Evolutionary conservation across 2,888 invertebrate genomes (phyloP).

Genomic region (Sphinx pinastri): DNA sequence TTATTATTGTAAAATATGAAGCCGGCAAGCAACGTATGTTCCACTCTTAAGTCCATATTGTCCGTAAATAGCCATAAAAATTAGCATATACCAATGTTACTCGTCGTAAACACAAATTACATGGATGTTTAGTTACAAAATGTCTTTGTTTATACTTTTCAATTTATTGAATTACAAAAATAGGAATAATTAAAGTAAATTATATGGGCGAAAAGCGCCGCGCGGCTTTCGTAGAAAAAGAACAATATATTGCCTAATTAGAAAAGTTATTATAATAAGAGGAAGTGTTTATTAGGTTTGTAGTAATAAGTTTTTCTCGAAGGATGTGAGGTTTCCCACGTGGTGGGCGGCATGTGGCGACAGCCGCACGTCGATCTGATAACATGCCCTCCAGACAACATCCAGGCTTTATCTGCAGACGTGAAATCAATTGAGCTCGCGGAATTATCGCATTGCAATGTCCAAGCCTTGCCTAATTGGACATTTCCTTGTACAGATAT

Average conservation of each 20-base stretch:
- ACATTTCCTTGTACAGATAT: slow-evolving; percentile 59
- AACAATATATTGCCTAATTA: neutral
- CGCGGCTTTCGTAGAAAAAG: neutral
- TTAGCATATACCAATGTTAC: slow-evolving; percentile 80
- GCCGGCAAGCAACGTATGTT: slow-evolving; percentile 66
- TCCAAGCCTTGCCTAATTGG: slow-evolving; percentile 74
- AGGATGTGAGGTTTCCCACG: slow-evolving; percentile 58
- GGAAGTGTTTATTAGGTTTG: slow-evolving; percentile 26
- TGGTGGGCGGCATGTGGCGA: slow-evolving; percentile 68
- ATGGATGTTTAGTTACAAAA: slow-evolving; percentile 65
- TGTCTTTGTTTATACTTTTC: slow-evolving; percentile 62
- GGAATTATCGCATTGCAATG: slow-evolving; percentile 78
- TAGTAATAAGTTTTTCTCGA: slow-evolving; percentile 40
- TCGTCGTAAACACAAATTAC: slow-evolving; percentile 71
- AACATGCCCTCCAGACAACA: slow-evolving; percentile 71
- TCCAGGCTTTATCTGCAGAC: slow-evolving; percentile 74
- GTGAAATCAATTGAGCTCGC: slow-evolving; percentile 76
- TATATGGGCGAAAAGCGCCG: slow-evolving; percentile 13
- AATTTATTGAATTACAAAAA: slow-evolving; percentile 58
- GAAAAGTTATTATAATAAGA: neutral
- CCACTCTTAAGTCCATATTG: slow-evolving; percentile 65
- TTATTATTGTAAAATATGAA: slow-evolving; percentile 82
- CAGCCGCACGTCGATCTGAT: slow-evolving; percentile 77
- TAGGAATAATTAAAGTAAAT: slow-evolving; percentile 40
- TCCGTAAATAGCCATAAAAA: slow-evolving; percentile 75